Conservation (phyloP, 2,797 vertebrate genomes). For the Lates japonicus region DNA sequence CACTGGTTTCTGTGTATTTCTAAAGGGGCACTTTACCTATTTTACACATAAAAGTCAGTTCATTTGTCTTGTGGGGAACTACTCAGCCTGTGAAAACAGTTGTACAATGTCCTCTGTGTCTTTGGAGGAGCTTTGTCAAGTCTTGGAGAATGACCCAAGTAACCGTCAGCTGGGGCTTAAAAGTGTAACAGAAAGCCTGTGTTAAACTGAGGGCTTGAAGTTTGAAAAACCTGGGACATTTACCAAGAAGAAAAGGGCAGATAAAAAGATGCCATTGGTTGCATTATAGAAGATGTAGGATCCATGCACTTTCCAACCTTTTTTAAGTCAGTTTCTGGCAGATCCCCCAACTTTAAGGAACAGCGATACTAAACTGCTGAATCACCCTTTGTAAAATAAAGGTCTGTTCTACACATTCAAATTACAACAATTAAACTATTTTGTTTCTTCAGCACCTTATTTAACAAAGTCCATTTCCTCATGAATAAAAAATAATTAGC, state of each 20-base stretch:
- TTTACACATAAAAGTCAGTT: neutral
- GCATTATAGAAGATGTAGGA: neutral
- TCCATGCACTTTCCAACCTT: neutral
- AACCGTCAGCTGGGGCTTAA: neutral
- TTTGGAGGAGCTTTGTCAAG: neutral
- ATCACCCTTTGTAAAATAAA: neutral
- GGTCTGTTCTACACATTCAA: neutral
- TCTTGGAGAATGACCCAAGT: neutral
- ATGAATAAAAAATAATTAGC: constrained; percentile 40
- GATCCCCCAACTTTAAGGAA: neutral
- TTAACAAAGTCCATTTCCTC: constrained; percentile 29
- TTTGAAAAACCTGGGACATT: neutral
- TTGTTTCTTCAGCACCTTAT: constrained; percentile 9
- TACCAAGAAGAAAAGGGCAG: neutral
- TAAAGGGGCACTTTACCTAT: neutral
- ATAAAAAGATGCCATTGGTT: neutral
- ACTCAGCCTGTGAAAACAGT: neutral
- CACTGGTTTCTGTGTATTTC: neutral
- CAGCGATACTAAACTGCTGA: neutral
- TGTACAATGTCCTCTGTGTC: neutral
- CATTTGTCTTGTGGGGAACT: too few species aligned
- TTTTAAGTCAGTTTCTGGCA: neutral
- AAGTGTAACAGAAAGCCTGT: neutral
- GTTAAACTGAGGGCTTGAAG: neutral
- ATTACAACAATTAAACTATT: constrained; percentile 4